Base-by-base conservation (phyloP, 1,140 invertebrate species). In the Caerostris extrusa region DNA sequence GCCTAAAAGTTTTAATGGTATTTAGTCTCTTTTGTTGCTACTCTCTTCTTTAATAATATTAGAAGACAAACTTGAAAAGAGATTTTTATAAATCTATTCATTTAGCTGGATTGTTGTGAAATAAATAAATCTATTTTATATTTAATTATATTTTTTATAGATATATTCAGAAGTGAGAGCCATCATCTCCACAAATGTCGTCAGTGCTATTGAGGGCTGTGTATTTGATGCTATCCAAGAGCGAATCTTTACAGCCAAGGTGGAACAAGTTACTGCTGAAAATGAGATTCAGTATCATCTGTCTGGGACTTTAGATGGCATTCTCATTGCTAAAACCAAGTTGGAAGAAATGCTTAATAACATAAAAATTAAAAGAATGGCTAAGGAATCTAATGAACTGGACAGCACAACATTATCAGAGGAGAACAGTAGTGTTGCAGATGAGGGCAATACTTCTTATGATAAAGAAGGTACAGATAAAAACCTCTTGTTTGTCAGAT, bases 141-240 rank as follows among this genome's bases (percentile, higher is more conserved):
- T 34, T 34, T 34, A 34, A 34, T 34, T n/a, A n/a, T 90, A 77
- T 71, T 50, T 50, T 50, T 58, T 69, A 55, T 69, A 94, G 94
- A 82, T 94, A n/a, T 94, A 85, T 67, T 91, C 89, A 3, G 89
- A 94, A 81, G 94, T 94, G 50, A 56, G 88, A 82, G 94, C 94
- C 12, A 94, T 64, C 3, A 10, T 94, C 3, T 91, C 89, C n/a
- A 5, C 90, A 34, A 69, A 77, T 56, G 89, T 94, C 3, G 53
- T 94, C 4, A 57, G 82, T 56, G 90, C 90, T 6, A 91, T 94
- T n/a, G 83, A 87, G 34, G 85, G 83, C 4, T 56, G 67, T 57
- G 90, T 92, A 5, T 12, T 87, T 17, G 94, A 94, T 19, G 85
- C 83, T 34, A 58, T 94, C 6, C n/a, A 69, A 7, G 50, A 91